Evolutionary conservation across 2,888 invertebrate species (phyloP).

Genomic region (Phasia obesa): DNA sequence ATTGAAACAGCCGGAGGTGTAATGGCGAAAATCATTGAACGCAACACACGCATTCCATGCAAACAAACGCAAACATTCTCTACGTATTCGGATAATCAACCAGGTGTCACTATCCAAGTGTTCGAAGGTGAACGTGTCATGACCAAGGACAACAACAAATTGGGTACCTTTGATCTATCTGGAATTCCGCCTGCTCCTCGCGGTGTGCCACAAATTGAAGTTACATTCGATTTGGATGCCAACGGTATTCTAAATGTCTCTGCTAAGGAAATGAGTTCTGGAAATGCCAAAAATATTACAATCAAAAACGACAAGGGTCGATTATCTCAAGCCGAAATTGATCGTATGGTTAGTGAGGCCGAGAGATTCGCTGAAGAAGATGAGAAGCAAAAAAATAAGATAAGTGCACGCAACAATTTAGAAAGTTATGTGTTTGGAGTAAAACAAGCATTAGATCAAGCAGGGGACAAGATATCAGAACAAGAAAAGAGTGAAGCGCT

Average conservation of each 20-base stretch:
- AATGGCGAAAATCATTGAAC: slow-evolving; percentile 89
- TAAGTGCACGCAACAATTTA: slow-evolving; percentile 88
- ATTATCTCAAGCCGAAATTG: slow-evolving; percentile 91
- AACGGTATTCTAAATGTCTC: slow-evolving; percentile 96
- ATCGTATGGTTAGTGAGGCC: slow-evolving; percentile 89
- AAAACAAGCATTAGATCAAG: slow-evolving; percentile 87
- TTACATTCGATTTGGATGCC: slow-evolving; percentile 91
- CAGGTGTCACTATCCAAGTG: slow-evolving; percentile 89
- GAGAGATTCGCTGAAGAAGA: slow-evolving; percentile 89
- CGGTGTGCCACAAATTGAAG: slow-evolving; percentile 93
- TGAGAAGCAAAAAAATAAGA: slow-evolving; percentile 86
- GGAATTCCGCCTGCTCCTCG: slow-evolving; percentile 96
- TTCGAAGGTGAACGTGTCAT: slow-evolving; percentile 92
- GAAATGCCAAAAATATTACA: slow-evolving; percentile 88
- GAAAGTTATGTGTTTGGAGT: slow-evolving; percentile 88
- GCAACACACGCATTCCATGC: slow-evolving; percentile 88
- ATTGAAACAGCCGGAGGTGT: slow-evolving; percentile 92
- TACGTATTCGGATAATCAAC: slow-evolving; percentile 91
- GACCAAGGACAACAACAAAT: slow-evolving; percentile 96
- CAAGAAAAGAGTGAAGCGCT: slow-evolving; percentile 87
- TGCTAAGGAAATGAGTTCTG: slow-evolving; percentile 87
- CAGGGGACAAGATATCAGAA: slow-evolving; percentile 85
- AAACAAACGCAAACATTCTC: slow-evolving; percentile 89
- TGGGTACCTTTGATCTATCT: slow-evolving; percentile 97
- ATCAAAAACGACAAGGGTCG: slow-evolving; percentile 92